Base-by-base conservation (phyloP, 2,797 vertebrate genomes). In the Spinibarbus caldwelli region DNA sequence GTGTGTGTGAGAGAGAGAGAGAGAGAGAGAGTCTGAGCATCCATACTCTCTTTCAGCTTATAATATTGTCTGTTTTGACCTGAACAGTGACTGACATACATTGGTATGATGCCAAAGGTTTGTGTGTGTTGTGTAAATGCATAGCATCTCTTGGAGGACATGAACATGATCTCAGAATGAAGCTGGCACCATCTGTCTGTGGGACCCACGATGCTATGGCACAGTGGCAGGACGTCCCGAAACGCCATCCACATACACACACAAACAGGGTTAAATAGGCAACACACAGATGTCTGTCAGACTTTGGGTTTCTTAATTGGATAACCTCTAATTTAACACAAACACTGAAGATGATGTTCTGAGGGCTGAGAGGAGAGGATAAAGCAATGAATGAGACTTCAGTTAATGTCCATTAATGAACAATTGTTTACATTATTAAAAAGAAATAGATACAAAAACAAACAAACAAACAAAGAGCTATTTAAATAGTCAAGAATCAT, bases 141-240 rank as follows among this genome's bases (percentile, higher is more conserved):
- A 90, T 90, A 77, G 91, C 87, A 92, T 88, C 91, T 93, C 92
- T 91, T 93, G 91, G 94, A 94, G 93, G 92, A 93, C 93, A 94
- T 92, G 88, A 88, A 92, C 86, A 85, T 86, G 78, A 91, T 91
- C 91, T 91, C 90, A 89, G 91, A 92, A 91, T 89, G 89, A 93
- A 93, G 93, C 92, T 94, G 93, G 91, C 92, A 94, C 95, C 95
- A 96, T 96, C 95, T 96, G 95, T 92, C 93, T 91, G 78, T 86
- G 90, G 92, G 90, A 88, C 88, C 90, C 90, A 89, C 88, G 85
- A 91, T 92, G 92, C 89, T 91, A 88, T 93, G 93, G 92, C 91
- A 93, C 87, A 92, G 94, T 93, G 76, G 87, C 82, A 73, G 84
- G 85, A 89, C 19, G 57, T 86, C 81, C 85, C 71, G 85, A 86